Evolutionary conservation across 2,113 vertebrate genomes (phyloP).

Genomic region (Caloenas nicobarica): DNA sequence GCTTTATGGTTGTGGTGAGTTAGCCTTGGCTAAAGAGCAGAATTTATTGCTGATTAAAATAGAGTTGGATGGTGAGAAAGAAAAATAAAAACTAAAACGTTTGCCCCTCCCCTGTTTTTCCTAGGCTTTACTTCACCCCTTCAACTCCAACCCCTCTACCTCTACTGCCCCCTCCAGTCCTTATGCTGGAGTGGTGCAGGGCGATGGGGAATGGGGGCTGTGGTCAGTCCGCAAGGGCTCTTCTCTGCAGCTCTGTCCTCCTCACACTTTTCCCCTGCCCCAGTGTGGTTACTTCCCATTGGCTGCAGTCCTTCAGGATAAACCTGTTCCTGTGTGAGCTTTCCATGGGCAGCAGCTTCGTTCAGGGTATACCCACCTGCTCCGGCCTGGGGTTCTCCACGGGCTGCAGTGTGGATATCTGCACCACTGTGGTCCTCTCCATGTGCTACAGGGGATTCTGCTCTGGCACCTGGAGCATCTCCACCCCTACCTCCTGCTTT

Average conservation of each 20-base stretch:
- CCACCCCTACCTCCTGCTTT: background rate
- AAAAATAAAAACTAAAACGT: background rate
- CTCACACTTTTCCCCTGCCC: background rate
- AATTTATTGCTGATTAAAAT: background rate
- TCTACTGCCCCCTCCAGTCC: background rate
- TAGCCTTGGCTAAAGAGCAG: background rate
- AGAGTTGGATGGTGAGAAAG: background rate
- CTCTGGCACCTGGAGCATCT: background rate
- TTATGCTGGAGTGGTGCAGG: background rate
- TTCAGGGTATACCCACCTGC: background rate
- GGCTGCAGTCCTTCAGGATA: background rate
- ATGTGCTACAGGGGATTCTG: background rate
- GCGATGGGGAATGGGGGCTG: accelerated
- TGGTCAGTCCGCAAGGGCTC: background rate
- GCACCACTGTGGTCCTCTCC: background rate
- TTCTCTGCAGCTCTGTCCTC: background rate
- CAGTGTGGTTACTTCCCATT: accelerated
- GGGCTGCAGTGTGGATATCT: background rate
- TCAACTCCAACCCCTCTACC: background rate
- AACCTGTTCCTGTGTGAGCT: background rate
- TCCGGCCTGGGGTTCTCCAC: accelerated
- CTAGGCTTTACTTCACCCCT: background rate
- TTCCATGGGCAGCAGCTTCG: background rate
- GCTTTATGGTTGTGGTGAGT: background rate
- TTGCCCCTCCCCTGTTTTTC: accelerated